These are phyloP conservation scores for Sebastes kiyomatsui DNA, from an alignment of 2,797 vertebrate species.

Conservation along the genomic window DNA sequence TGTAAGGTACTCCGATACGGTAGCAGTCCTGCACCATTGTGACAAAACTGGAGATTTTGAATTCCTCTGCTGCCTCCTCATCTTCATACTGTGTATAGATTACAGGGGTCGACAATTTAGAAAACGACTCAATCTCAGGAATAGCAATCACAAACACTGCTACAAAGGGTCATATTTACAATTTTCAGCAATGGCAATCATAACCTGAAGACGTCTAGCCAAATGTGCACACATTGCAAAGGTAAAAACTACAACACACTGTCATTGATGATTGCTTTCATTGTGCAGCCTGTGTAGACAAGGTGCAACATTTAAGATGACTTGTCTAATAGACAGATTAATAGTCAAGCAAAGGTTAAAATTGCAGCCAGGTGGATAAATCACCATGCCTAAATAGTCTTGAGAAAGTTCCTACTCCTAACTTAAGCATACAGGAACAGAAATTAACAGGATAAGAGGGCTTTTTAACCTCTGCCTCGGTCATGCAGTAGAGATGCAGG, in stretches of 20 bases:
- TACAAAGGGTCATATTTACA: background rate
- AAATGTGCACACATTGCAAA: background rate
- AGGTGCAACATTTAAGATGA: background rate
- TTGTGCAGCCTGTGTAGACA: background rate
- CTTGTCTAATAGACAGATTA: background rate
- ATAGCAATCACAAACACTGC: background rate
- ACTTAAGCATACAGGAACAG: background rate
- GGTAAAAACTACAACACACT: background rate
- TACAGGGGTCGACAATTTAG: background rate
- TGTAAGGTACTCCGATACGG: constrained; percentile 93
- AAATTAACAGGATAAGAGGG: background rate
- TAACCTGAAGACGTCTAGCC: background rate
- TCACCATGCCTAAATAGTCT: background rate
- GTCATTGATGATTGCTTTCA: background rate
- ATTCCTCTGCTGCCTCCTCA: constrained; percentile 96
- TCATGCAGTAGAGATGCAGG: constrained; percentile 96
- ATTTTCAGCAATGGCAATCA: background rate
- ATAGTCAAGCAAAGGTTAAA: background rate
- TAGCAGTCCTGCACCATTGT: constrained; percentile 95
- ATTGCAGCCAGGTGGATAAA: background rate
- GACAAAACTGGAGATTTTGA: constrained; percentile 98
- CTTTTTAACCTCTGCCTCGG: constrained; percentile 88
- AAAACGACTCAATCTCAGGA: background rate
- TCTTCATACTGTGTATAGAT: constrained; percentile 90
- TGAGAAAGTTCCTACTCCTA: background rate